Conservation (phyloP, 2,113 vertebrate genomes). For the Piaya cayana region DNA sequence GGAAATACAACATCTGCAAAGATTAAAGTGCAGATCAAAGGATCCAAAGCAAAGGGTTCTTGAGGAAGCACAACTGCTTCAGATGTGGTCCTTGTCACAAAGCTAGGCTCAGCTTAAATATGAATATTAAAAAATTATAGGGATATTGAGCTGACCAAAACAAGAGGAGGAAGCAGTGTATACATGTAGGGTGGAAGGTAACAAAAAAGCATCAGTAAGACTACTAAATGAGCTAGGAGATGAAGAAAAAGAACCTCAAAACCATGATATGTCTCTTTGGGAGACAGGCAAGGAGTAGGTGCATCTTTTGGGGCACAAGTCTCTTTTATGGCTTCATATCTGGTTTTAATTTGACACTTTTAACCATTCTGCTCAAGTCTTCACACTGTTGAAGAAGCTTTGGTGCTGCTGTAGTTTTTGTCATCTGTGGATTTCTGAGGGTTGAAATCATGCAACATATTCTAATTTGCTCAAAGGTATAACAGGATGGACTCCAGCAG, state of each 20-base stretch:
- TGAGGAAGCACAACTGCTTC: background rate
- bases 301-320: background rate
- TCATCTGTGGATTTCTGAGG: background rate
- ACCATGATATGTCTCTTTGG: background rate
- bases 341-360: background rate
- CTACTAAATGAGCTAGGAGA: background rate
- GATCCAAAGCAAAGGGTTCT: background rate
- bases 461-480: background rate
- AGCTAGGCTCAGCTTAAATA: background rate
- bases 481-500: background rate
- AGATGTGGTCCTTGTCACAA: background rate
- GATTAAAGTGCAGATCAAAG: background rate
- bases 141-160: background rate
- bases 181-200: background rate
- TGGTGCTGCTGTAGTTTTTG: background rate
- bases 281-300: background rate
- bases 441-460: background rate
- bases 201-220: background rate
- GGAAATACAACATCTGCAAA: background rate
- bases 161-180: background rate
- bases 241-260: background rate
- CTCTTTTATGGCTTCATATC: background rate
- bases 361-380: background rate
- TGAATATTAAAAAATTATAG: background rate
- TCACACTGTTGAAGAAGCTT: background rate